Evolutionary conservation across 2,888 invertebrate species (phyloP), one percentile per base, ranked within the genome.

Genomic region (Gandaritis pyraliata): DNA sequence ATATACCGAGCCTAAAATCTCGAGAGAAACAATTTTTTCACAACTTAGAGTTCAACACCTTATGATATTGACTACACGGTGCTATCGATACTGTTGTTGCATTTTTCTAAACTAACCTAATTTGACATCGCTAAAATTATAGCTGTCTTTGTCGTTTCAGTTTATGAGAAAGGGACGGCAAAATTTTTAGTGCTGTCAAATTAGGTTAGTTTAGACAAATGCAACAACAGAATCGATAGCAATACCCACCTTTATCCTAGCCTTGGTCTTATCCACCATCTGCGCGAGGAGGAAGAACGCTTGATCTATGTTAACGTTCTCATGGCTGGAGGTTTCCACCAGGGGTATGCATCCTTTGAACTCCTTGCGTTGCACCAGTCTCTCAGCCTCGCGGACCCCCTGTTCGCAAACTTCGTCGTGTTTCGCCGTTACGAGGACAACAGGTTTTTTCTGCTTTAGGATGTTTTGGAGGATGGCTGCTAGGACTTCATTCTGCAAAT

Each of bases 271-370:
- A 81, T 99, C 98, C 69, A 98, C 96, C 90, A 98, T 95, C 90
- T 98, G 98, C 30, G 98, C 98, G 60, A 99, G 89, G 56, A 97
- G 92, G 77, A 98, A 93, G 83, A 98, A 97, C 29, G 98, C 97
- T 77, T 97, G 93, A 80, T 99, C 98, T 41, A 98, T 97, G 83
- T 99, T 99, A 69, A 99, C 98, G 78, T 98, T 98, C 79, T 98
- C 97, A 80, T 98, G 98, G 13, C 99, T 96, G 7, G 98, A 99
- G 0, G 98, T 97, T 92, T 99, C 99, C 58, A 99, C 95, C 46
- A 99, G 92, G 2, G 97, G 96, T 74, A 99, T 96, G 76, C 95
- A 94, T 64, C 96, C 95, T 81, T 97, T 97, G 86, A 97, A 98
- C 87, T 99, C 98, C 86, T 98, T 98, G 56, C 98, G 94, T 49